Base-by-base conservation (phyloP, 2,113 vertebrate genomes). In the Phyllostomus hastatus region DNA sequence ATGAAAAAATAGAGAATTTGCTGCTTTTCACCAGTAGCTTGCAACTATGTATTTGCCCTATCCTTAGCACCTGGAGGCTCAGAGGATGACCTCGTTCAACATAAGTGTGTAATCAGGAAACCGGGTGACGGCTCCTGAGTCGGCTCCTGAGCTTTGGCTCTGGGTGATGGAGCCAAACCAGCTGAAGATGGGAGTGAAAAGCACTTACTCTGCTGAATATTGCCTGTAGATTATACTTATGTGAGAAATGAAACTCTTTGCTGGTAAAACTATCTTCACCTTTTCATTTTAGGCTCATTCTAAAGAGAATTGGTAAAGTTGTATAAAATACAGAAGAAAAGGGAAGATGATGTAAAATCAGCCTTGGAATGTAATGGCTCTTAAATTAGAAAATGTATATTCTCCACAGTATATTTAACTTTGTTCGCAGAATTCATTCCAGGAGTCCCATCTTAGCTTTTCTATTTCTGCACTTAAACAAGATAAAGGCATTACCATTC, bases 281-380 rank as follows among this genome's bases (percentile, higher is more conserved):
- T 43, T 93, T 97, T 96, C 31, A 79, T 83, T 64, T 91, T 83
- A 88, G 50, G 80, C 17, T 91, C 20, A 94, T 59, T 73, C 52
- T 88, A 66, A 80, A 93, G 38, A 93, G 24, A 84, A 72, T 24
- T 67, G 43, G 16, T 46, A 57, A 87, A 35, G 4, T 41, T 78
- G 12, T 88, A 22, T 48, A 70, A 75, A 86, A 86, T 82, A 61
- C 33, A 38, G 48, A 54, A 41, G 24, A 52, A 88, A 94, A 61
- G 5, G 46, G 15, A 91, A 38, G 31, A 59, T 64, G 73, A 50
- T 61, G 1, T 93, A 69, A 75, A 90, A 54, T 88, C 43, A 78
- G 1, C 64, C 73, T 31, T 26, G 35, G 31, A 41, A 28, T 70
- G 12, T 78, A 92, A 75, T 50, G 38, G n/a, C 73, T 95, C 38